Percentiles rank a stretch among this genome's conserved stretches.
These are phyloP conservation scores for Egretta garzetta DNA, from an alignment of 2,113 vertebrate genomes.

Conservation along the genomic window DNA sequence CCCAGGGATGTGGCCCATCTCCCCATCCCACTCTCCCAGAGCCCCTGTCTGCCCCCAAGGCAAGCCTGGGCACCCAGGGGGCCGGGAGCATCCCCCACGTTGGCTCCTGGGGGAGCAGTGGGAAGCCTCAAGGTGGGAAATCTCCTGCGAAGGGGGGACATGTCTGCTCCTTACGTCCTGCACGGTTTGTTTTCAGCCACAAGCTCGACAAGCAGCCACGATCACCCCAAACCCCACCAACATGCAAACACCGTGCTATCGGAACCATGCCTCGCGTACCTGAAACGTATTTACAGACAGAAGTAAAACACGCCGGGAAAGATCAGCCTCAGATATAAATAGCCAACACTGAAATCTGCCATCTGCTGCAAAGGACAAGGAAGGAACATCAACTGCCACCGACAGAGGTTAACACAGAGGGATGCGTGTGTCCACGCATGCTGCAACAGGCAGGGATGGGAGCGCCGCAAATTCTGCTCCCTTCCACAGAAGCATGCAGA, in stretches of 20 bases:
- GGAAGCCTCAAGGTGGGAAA: background rate
- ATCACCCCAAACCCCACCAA: background rate
- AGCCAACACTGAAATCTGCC: slow-evolving; percentile 39
- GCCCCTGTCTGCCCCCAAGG: too few species aligned
- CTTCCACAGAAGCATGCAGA: slow-evolving; percentile 37
- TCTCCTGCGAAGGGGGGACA: background rate
- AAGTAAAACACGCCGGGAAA: background rate
- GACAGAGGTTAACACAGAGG: slow-evolving; percentile 16
- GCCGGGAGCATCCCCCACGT: rapidly evolving
- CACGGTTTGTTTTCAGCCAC: background rate
- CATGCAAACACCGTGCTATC: slow-evolving; percentile 5
- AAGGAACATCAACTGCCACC: slow-evolving; percentile 35
- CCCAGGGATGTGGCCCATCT: background rate
- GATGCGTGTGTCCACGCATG: background rate
- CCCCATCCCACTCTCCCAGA: background rate
- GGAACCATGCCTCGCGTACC: background rate
- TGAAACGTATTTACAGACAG: slow-evolving; percentile 42
- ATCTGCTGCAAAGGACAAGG: slow-evolving; percentile 25
- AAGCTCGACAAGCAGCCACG: slow-evolving; percentile 3
- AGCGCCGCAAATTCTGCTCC: background rate
- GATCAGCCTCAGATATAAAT: slow-evolving; percentile 34
- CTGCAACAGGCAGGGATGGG: background rate
- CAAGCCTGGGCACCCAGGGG: rapidly evolving
- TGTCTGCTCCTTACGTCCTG: background rate
- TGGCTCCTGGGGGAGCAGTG: background rate